Evolutionary conservation across 2,888 invertebrate species (phyloP), one percentile per base, ranked within the genome.

Genomic region (Augiades crinisus): DNA sequence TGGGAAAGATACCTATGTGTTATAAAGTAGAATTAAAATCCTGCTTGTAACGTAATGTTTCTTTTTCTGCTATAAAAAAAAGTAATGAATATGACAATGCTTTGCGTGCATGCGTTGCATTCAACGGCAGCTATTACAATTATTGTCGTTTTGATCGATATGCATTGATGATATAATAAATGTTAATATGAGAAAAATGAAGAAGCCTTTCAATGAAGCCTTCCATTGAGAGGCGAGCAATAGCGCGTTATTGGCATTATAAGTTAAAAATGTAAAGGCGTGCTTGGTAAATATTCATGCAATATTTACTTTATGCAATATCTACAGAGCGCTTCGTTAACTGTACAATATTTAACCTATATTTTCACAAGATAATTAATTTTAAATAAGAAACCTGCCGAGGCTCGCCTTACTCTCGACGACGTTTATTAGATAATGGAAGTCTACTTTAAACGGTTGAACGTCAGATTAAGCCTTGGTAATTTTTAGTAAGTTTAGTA

Each of bases 141-240:
- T n/a, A 1, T 27, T 10, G 27, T 27, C 27, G 27, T 27, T 27
- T 6, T 5, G 27, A 27, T 10, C 10, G 10, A 27, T 5, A 10
- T 10, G 27, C n/a, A 27, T 27, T 10, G 10, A 10, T 10, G 10
- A 27, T 27, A 37, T 7, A 36, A 7, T 36, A n/a, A 16, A 4
- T 30, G 5, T n/a, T 12, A 12, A 3, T 30, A 5, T 16, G 16
- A 47, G 47, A 47, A 40, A 12, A 16, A 33, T 7, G 16, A 22
- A 49, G 41, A 49, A 49, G 40, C 47, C 38, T 22, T 41, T 24
- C 33, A 34, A 41, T 34, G 41, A 34, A 33, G 7, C 40, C 40
- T 47, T 47, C 12, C 33, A 33, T 40, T 16, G 31, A 33, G 33
- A 33, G 31, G 16, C 10, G 24, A 27, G 40, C 38, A 14, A 10